Base-by-base conservation (phyloP, 2,113 vertebrate genomes). In the Antechinus flavipes region DNA sequence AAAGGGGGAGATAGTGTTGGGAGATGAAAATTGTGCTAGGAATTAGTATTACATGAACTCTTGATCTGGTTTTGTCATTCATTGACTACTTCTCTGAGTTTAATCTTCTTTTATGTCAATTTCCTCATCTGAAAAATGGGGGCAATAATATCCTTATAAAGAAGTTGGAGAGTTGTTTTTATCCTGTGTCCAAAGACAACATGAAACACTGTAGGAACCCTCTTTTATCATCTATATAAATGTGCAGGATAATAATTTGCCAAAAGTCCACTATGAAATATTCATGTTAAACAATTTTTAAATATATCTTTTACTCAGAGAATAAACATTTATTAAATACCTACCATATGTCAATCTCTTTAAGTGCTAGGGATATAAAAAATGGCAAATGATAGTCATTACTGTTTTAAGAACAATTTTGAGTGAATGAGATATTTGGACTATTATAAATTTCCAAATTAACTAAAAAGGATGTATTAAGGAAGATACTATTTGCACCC, bases 31-130 rank as follows among this genome's bases (percentile, higher is more conserved):
- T n/a, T 1, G 14, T 54, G 54, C 1, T 24, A 8, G 26, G 23
- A 8, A 1, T 2, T 25, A 26, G 5, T n/a, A 35, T 9, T 19
- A 55, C 50, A 0, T 0, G 5, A 24, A 76, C 11, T 2, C 0
- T 0, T 0, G 1, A 16, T 50, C 89, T 0, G 4, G 8, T 8
- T 56, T 47, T 24, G 27, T 91, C 53, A 1, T 25, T 91, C 55
- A 1, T 23, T 46, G 93, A 54, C 24, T 8, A 8, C 10, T 30
- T 4, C 55, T 26, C 4, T 42, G 58, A n/a, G 8, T 47, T 92
- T 35, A 12, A 5, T 8, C 8, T 49, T 1, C 25, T 22, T 1
- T 6, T 24, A 5, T 8, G 53, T 92, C 42, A 8, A 10, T 19
- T 52, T 47, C 42, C 49, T n/a, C 22, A 5, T 46, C 52, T 54